phyloP scores from a whole-genome alignment of 1,140 invertebrate genomes.

The Chrysomallon squamiferum region DNA sequence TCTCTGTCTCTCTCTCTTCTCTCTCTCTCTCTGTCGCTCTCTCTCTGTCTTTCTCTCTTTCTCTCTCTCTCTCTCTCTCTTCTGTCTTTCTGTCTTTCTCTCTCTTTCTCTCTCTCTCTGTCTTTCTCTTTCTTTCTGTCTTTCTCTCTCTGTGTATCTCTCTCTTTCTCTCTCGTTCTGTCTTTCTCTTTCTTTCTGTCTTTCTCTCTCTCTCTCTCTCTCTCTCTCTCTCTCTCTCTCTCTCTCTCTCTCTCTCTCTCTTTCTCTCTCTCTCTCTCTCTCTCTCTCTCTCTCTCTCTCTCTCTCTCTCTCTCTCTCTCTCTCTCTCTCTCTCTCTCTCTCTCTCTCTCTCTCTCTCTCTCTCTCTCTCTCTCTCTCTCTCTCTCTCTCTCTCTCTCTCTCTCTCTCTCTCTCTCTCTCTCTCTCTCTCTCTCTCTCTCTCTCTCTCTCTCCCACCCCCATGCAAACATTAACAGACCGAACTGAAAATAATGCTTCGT shows the following conservation, averaged over 20 bases:
- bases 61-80: background rate
- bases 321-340: background rate
- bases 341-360: constrained; percentile 8
- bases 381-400: constrained; percentile 2
- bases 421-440: constrained; percentile 6
- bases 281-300: background rate
- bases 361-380: constrained; percentile 8
- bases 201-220: constrained; percentile 8
- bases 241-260: background rate
- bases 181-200: constrained; percentile 3
- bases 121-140: background rate
- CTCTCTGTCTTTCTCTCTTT: background rate
- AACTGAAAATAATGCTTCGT: too few species aligned
- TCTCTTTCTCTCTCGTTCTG: constrained; percentile 1
- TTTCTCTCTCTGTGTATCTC: constrained; percentile 5
- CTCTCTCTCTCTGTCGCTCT: background rate
- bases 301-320: background rate
- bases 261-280: background rate
- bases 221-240: constrained; percentile 10
- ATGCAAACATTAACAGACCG: too few species aligned
- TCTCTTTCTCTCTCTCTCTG: constrained; percentile 6
- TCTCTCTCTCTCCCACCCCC: too few species aligned
- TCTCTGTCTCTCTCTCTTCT: constrained; percentile 1
- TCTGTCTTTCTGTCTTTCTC: constrained; percentile 2
- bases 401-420: background rate